These are phyloP conservation scores for Sarcophilus harrisii DNA, from an alignment of 2,797 vertebrate genomes.

Conservation along the genomic window DNA sequence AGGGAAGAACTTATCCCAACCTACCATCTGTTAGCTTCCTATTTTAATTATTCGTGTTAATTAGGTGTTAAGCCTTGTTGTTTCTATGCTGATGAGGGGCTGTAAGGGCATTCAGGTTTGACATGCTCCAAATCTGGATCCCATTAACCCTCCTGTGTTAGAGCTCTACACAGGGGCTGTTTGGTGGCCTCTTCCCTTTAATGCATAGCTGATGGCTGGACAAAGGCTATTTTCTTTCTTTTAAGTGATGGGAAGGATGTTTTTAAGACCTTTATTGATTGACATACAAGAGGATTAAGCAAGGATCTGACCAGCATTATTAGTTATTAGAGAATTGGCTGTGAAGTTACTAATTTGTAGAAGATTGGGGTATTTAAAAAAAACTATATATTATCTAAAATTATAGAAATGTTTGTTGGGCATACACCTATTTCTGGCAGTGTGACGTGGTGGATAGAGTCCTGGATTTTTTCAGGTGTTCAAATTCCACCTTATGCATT, in stretches of 20 bases:
- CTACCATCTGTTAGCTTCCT: background rate
- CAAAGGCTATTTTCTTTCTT: background rate
- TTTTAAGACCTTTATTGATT: background rate
- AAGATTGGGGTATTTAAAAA: background rate
- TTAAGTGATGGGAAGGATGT: background rate
- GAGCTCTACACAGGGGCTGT: background rate
- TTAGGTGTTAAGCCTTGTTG: background rate
- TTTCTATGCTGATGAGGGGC: background rate
- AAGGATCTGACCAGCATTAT: background rate
- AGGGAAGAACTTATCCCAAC: background rate
- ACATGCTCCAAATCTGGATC: background rate
- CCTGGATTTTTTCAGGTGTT: background rate
- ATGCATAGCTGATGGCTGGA: background rate
- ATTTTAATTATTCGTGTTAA: background rate
- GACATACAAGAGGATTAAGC: background rate
- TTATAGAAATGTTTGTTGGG: background rate
- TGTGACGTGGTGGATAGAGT: background rate
- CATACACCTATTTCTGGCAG: background rate
- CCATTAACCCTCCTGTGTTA: background rate
- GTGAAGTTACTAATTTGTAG: background rate
- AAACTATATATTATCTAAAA: background rate
- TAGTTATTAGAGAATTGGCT: background rate
- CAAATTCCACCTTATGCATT: background rate
- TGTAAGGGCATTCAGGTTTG: background rate
- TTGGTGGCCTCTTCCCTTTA: background rate